A percentile compares a stretch with the other conserved stretches of the same genome.
Evolutionary conservation across 2,888 invertebrate genomes (phyloP).

Genomic region (Andrena minutula): DNA sequence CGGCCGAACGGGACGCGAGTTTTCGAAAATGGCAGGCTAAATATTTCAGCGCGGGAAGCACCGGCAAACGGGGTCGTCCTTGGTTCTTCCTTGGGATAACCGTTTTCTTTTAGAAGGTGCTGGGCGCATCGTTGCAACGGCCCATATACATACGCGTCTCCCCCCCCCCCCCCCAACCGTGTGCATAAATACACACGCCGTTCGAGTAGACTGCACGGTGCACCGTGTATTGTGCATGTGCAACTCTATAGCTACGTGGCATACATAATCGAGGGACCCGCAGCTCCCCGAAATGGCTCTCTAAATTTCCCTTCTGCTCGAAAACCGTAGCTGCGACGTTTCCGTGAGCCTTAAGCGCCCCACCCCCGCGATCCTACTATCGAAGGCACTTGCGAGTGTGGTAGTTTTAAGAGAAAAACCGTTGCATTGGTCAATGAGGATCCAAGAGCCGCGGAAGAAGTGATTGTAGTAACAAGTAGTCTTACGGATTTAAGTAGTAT

Average conservation of each 20-base stretch:
- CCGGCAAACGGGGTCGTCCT: slow-evolving; percentile 31
- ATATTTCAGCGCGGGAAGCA: slow-evolving; percentile 71
- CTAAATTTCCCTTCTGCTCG: slow-evolving; percentile 37
- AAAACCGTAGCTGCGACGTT: slow-evolving; percentile 5
- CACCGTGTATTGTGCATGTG: slow-evolving; percentile 15
- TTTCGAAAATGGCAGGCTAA: slow-evolving; percentile 69
- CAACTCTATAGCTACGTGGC: slow-evolving; percentile 38
- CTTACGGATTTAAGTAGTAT: too few species aligned
- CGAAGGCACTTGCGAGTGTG: background rate
- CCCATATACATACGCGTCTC: slow-evolving; percentile 36
- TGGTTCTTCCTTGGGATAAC: slow-evolving; percentile 54
- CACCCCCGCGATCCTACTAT: background rate
- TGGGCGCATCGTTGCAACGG: slow-evolving; percentile 26
- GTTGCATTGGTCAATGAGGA: background rate
- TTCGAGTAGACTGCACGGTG: slow-evolving; percentile 28
- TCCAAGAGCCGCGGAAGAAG: too few species aligned
- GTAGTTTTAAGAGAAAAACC: background rate
- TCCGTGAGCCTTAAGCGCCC: slow-evolving; percentile 1
- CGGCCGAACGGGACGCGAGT: slow-evolving; percentile 34
- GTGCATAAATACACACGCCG: slow-evolving; percentile 55
- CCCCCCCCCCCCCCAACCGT: background rate
- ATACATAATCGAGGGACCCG: slow-evolving; percentile 46
- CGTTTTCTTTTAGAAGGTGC: slow-evolving; percentile 58
- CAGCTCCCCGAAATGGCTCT: slow-evolving; percentile 13
- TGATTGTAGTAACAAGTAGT: too few species aligned